Evolutionary conservation across 1,140 invertebrate genomes (phyloP).

Genomic region (Hetaerina americana): DNA sequence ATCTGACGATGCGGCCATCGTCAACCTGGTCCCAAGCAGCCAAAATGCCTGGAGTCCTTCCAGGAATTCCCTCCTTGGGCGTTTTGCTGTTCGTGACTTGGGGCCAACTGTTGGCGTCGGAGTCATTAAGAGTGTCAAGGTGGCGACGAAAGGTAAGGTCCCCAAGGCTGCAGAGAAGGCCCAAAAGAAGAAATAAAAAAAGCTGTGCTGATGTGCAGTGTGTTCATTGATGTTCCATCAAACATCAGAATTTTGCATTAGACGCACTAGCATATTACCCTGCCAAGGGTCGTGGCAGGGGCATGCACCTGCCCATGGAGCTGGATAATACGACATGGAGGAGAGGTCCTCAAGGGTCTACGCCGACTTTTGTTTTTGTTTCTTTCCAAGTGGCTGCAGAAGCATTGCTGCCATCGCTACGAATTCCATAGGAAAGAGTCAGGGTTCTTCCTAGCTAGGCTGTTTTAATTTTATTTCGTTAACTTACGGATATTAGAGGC

Average conservation of each 20-base stretch:
- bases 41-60: conserved; percentile 96
- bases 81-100: conserved; percentile 99
- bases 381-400: conserved; percentile 30
- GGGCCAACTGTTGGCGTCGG: conserved; percentile 98
- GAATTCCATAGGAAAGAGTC: conserved; percentile 33
- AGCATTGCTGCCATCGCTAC: conserved; percentile 34
- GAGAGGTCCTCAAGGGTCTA: conserved; percentile 7
- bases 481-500: conserved; percentile 10
- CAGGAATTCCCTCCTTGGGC: conserved; percentile 95
- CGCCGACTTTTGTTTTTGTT: conserved; percentile 20
- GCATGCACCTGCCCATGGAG: not conserved
- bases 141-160: conserved; percentile 72
- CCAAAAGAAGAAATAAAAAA: conserved; percentile 88
- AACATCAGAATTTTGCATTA: not conserved
- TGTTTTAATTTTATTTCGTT: conserved; percentile 11
- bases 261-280: not conserved
- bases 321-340: not conserved
- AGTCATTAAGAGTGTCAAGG: conserved; percentile 90
- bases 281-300: not conserved
- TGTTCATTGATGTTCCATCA: not conserved
- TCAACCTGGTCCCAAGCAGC: conserved; percentile 80
- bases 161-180: conserved; percentile 97
- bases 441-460: conserved; percentile 8
- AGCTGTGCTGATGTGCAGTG: conserved; percentile 11
- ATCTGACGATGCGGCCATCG: conserved; percentile 92